Base-by-base conservation (phyloP, 1,140 invertebrate genomes). In the Euborellia annulipes region DNA sequence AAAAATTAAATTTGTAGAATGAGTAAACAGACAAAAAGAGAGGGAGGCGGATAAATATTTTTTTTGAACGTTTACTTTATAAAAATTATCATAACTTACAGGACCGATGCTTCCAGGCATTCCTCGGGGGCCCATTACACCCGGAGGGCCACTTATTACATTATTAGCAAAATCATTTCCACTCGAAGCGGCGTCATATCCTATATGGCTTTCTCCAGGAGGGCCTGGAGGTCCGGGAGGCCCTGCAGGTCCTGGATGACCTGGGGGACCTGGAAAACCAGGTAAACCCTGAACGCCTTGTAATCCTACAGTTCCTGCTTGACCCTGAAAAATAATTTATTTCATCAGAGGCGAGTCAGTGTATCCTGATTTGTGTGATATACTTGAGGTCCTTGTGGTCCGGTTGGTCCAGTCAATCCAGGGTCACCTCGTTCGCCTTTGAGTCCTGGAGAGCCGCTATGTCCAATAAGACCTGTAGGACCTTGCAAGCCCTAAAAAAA, bases 391-490 rank as follows among this genome's bases (percentile, higher is more conserved):
- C 48, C 48, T 20, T 17, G 32, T 11, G 32, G 21, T 38, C 69
- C 62, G 20, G 51, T 50, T 34, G 54, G 44, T 17, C 72, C 72
- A 45, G 50, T 49, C 18, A 63, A 61, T 37, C 72, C 73, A 49
- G 63, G 62, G 16, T 58, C 55, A 6, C 72, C 72, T 36, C 51
- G 21, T 41, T 56, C 61, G 22, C 71, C 70, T 51, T 62, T 55
- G 7, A 53, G 38, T 37, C 66, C 68, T 38, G 55, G 48, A 36
- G 51, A 45, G 4, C 67, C 67, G 23, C 52, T 41, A 11, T 55
- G 39, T 39, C 62, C 62, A 39, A 50, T 53, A 2, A 46, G 42
- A 36, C 66, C 64, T 11, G 41, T 37, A 36, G 57, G 55, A n/a
- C 64, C 63, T 19, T 44, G 48, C n/a, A 21, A 45, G n/a, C 62